These are phyloP conservation scores for Crocallis elinguaria DNA, from an alignment of 2,888 invertebrate genomes.

Conservation along the genomic window DNA sequence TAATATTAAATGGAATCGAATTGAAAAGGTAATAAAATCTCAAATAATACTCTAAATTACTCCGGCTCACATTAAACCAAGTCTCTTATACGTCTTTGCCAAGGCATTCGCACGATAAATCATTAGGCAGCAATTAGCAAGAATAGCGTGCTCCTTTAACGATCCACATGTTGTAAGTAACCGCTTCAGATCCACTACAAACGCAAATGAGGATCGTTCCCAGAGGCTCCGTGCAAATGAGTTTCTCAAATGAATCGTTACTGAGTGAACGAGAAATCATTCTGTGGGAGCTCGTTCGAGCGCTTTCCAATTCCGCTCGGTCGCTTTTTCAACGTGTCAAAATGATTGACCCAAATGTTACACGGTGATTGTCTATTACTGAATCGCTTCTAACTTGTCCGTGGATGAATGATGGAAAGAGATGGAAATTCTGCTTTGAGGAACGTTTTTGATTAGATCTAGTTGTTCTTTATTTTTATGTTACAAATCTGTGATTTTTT, in stretches of 20 bases:
- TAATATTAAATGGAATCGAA: background rate
- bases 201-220: slow-evolving; percentile 75
- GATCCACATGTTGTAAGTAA: slow-evolving; percentile 42
- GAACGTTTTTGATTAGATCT: too few relatives aligned
- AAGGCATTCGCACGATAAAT: slow-evolving; percentile 36
- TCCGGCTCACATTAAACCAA: background rate
- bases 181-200: slow-evolving; percentile 52
- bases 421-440: background rate
- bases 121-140: slow-evolving; percentile 48
- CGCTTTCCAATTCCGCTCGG: slow-evolving; percentile 63
- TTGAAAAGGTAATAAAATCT: background rate
- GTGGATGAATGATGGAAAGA: slow-evolving; percentile 10
- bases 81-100: slow-evolving; percentile 29
- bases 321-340: slow-evolving; percentile 52
- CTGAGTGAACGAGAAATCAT: slow-evolving; percentile 73
- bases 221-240: slow-evolving; percentile 70
- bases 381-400: slow-evolving; percentile 12
- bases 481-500: too few relatives aligned
- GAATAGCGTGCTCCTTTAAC: slow-evolving; percentile 45
- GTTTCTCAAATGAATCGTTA: slow-evolving; percentile 79
- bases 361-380: slow-evolving; percentile 31
- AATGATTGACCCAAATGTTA: slow-evolving; percentile 44
- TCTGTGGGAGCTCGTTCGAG: slow-evolving; percentile 54
- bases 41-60: background rate
- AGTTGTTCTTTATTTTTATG: too few relatives aligned